Percentiles rank a stretch among this genome's conserved stretches.
phyloP scores from a whole-genome alignment of 2,113 vertebrate genomes.

The Danionella cerebrum region DNA sequence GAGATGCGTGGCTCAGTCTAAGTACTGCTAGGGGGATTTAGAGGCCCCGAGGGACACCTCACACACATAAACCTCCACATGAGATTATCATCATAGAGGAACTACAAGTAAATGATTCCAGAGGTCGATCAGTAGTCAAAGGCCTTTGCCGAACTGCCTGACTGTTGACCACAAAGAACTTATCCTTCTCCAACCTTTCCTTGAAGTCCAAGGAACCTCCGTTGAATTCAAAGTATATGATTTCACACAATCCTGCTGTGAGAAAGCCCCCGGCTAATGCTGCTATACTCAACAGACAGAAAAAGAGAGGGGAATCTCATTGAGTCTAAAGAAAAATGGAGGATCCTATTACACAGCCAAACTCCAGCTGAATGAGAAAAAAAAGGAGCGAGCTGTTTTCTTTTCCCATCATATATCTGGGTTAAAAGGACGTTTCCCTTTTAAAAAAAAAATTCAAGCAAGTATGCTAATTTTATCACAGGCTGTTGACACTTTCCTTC shows the following conservation, averaged over 20 bases:
- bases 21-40: constrained; percentile 24
- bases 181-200: neutral
- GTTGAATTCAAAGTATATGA: constrained; percentile 33
- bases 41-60: constrained; percentile 2
- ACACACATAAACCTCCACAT: constrained; percentile 24
- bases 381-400: constrained; percentile 17
- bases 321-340: constrained; percentile 31
- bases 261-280: constrained; percentile 26
- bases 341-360: constrained; percentile 39
- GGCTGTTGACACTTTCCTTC: no score
- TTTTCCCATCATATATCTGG: constrained; percentile 22
- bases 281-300: constrained; percentile 26
- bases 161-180: constrained; percentile 8
- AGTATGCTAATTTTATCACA: no score
- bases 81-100: constrained; percentile 16
- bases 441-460: no score
- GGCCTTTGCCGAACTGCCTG: constrained; percentile 20
- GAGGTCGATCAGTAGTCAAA: neutral
- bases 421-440: constrained; percentile 18
- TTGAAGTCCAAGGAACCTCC: constrained; percentile 28
- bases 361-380: constrained; percentile 33
- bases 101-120: neutral
- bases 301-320: constrained; percentile 27
- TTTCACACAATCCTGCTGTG: constrained; percentile 29
- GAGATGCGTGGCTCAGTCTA: constrained; percentile 14